phyloP scores from a whole-genome alignment of 2,797 vertebrate species.

The Enteromius fasciolatus region DNA sequence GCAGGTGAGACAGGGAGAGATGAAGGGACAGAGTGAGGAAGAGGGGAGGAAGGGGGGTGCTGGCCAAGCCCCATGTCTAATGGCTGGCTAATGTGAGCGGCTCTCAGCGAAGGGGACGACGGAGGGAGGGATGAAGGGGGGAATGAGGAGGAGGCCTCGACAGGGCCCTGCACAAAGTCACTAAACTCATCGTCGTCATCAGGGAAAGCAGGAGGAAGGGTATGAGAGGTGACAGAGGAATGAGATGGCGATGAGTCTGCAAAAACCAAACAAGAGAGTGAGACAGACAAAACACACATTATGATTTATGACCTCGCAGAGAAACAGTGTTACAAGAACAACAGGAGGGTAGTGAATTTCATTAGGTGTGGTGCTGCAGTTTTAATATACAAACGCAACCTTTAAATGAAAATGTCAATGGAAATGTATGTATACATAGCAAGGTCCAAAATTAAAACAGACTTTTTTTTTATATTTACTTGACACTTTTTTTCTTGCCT shows the following conservation, averaged over 20 bases:
- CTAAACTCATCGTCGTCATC: conserved; percentile 93
- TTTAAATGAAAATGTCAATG: conserved; percentile 9
- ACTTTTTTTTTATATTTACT: background rate
- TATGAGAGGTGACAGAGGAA: conserved; percentile 86
- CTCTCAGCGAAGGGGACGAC: conserved; percentile 60
- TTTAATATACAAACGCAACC: background rate
- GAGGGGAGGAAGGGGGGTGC: conserved; percentile 62
- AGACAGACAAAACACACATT: conserved; percentile 63
- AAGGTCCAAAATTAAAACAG: background rate
- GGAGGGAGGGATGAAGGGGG: conserved; percentile 66
- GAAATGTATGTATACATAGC: background rate
- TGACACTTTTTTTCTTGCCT: background rate
- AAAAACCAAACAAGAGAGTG: conserved; percentile 87
- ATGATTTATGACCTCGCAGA: conserved; percentile 43
- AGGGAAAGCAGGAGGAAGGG: conserved; percentile 84
- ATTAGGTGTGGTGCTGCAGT: background rate
- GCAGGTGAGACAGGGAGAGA: conserved; percentile 82
- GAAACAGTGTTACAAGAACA: conserved; percentile 24
- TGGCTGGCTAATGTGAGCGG: conserved; percentile 32
- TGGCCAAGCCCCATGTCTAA: conserved; percentile 44
- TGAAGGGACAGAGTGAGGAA: conserved; percentile 78
- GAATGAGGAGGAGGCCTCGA: conserved; percentile 74
- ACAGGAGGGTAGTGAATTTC: background rate
- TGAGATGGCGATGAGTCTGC: conserved; percentile 95
- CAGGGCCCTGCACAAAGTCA: conserved; percentile 95